phyloP scores from a whole-genome alignment of 2,113 vertebrate genomes.

The Rattus rattus region DNA sequence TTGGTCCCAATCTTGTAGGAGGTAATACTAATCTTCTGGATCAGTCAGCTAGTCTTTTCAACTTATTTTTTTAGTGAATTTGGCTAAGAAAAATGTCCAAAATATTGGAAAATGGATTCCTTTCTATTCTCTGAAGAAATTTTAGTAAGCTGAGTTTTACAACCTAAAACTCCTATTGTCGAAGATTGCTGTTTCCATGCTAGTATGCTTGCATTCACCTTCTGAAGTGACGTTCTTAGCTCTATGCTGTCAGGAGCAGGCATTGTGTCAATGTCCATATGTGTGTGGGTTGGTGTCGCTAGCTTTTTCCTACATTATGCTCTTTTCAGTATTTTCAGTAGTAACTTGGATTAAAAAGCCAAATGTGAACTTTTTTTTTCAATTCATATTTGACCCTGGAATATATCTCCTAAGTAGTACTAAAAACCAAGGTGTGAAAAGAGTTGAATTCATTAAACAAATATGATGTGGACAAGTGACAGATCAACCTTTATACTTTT shows the following conservation, averaged over 20 bases:
- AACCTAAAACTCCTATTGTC: constrained; percentile 40
- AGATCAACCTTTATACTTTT: background rate
- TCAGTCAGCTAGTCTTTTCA: constrained; percentile 37
- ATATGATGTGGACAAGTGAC: background rate
- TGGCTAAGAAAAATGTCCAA: constrained; percentile 49
- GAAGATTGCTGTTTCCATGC: background rate
- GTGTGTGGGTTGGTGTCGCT: background rate
- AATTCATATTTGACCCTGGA: constrained; percentile 11
- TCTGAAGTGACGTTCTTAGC: constrained; percentile 16
- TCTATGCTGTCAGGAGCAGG: background rate
- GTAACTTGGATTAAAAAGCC: constrained; percentile 21
- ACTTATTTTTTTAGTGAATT: constrained; percentile 10
- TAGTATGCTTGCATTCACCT: background rate
- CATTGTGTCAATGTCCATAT: background rate
- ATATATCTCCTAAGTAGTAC: background rate
- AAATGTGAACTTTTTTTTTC: background rate
- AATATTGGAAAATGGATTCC: constrained; percentile 7
- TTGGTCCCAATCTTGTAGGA: constrained; percentile 9
- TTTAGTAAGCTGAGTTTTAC: constrained; percentile 36
- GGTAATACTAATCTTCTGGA: background rate
- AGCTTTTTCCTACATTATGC: background rate
- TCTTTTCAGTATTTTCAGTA: background rate
- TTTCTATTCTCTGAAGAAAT: constrained; percentile 9
- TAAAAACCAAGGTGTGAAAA: background rate
- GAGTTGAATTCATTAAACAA: constrained; percentile 19